Base-by-base conservation (phyloP, 2,888 invertebrate species). In the Caenorhabditis sulstoni region DNA sequence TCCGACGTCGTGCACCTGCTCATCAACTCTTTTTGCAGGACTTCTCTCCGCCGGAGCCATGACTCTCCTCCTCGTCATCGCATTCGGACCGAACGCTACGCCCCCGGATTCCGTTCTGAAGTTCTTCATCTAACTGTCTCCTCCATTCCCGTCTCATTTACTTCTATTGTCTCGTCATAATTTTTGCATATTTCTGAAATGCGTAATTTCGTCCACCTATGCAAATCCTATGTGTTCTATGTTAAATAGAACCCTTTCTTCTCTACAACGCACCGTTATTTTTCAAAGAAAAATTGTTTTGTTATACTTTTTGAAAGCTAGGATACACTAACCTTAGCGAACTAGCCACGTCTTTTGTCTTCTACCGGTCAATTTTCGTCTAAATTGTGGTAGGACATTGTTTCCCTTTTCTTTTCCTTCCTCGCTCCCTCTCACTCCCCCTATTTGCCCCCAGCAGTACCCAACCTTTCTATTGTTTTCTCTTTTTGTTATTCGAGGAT, bases 11-110 rank as follows among this genome's bases (percentile, higher is more conserved):
- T 53, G 16, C 55, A 37, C 55, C 55, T 29, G 41, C 64, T 44
- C 39, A 64, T 64, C 37, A 9, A 41, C 11, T 35, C 18, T 1
- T 44, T 35, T 75, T 76, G 18, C 71, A 84, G 84, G 84, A 47
- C 50, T 84, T 9, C 75, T 84, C 22, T 82, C 84, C 12, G 84
- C 77, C 20, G 82, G 74, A 44, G 52, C 78, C 35, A 82, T 82
- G 81, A 16, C 74, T 18, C 44, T 79, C n/a, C 65, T 82, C 49
- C 73, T 68, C 22, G 14, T 55, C 8, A 14, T 71, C 8, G 18
- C 41, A 4, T 71, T 76, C 67, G 62, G 57, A 44, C 39, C 20
- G 18, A 53, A 16, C 8, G 44, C 23, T 12, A 37, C 55, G 9
- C 29, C 50, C 9, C 7, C 57, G 35, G 64, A 58, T 5, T 73